Conservation (phyloP, 1,140 invertebrate species). For the Scaptodrosophila lebanonensis region DNA sequence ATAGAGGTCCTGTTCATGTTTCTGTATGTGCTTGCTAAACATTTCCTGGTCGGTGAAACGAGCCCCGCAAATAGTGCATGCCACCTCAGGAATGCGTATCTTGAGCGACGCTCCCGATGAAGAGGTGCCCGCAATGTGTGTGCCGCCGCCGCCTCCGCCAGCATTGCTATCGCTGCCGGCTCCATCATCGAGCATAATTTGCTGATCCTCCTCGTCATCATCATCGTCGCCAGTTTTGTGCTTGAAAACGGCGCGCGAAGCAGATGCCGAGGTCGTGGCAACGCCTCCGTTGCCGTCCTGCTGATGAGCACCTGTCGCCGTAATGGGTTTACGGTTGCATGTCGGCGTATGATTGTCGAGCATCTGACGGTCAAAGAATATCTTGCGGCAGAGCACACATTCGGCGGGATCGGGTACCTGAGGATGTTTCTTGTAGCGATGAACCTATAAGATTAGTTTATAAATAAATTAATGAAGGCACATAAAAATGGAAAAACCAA, state of each 20-base stretch:
- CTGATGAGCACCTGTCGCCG: conserved; percentile 56
- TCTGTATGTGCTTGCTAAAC: conserved; percentile 72
- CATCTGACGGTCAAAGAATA: conserved; percentile 75
- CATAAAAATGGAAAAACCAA: background rate
- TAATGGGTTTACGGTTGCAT: conserved; percentile 72
- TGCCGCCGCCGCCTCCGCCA: conserved; percentile 6
- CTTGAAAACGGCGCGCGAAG: conserved; percentile 36
- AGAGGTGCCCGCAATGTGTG: background rate
- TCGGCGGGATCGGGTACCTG: conserved; percentile 68
- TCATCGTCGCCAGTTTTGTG: conserved; percentile 73
- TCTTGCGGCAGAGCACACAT: conserved; percentile 69
- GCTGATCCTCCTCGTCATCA: conserved; percentile 53
- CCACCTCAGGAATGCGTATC: conserved; percentile 68
- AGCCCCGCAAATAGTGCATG: conserved; percentile 69
- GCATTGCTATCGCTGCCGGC: conserved; percentile 4
- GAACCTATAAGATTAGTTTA: conserved; percentile 44
- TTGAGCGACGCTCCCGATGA: conserved; percentile 31
- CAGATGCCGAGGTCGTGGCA: conserved; percentile 6
- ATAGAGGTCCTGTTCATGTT: conserved; percentile 73
- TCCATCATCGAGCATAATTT: conserved; percentile 19
- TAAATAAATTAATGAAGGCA: background rate
- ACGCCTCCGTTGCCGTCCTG: conserved; percentile 32
- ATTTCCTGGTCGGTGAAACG: conserved; percentile 72
- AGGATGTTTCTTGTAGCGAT: conserved; percentile 77
- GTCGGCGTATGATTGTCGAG: conserved; percentile 71